phyloP scores from a whole-genome alignment of 2,888 invertebrate species.

The Tridacna crocea region DNA sequence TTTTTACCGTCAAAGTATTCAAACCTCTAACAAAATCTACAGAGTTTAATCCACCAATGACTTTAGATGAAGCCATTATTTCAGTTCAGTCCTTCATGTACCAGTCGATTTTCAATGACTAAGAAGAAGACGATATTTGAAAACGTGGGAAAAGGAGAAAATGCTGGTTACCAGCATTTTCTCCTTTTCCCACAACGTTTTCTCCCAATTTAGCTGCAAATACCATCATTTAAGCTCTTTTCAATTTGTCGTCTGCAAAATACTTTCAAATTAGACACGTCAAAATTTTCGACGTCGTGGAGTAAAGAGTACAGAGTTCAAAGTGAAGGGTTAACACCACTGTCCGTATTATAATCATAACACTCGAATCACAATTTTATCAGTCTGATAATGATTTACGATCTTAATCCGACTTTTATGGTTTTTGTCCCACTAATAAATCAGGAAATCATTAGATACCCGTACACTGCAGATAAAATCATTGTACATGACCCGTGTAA shows the following conservation, averaged over 20 bases:
- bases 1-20: too few relatives aligned
- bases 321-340: too few relatives aligned
- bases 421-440: slow-evolving; percentile 11
- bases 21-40: too few relatives aligned
- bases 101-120: too few relatives aligned
- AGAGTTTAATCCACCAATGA: too few relatives aligned
- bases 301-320: background rate
- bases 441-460: slow-evolving; percentile 16
- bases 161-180: background rate
- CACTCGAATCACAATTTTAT: slow-evolving; percentile 15
- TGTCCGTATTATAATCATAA: background rate
- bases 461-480: background rate
- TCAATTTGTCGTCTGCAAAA: too few relatives aligned
- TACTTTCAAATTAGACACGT: too few relatives aligned
- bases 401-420: slow-evolving; percentile 19
- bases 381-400: slow-evolving; percentile 24
- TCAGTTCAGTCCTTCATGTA: too few relatives aligned
- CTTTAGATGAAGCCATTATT: too few relatives aligned
- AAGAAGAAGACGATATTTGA: background rate
- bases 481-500: too few relatives aligned
- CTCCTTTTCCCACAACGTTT: background rate
- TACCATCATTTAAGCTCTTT: too few relatives aligned
- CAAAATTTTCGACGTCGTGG: background rate
- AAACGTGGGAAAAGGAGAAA: background rate
- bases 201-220: too few relatives aligned